Percentiles rank a stretch among this genome's conserved stretches.
phyloP scores from a whole-genome alignment of 2,113 vertebrate species.

The Scytalopus superciliaris region DNA sequence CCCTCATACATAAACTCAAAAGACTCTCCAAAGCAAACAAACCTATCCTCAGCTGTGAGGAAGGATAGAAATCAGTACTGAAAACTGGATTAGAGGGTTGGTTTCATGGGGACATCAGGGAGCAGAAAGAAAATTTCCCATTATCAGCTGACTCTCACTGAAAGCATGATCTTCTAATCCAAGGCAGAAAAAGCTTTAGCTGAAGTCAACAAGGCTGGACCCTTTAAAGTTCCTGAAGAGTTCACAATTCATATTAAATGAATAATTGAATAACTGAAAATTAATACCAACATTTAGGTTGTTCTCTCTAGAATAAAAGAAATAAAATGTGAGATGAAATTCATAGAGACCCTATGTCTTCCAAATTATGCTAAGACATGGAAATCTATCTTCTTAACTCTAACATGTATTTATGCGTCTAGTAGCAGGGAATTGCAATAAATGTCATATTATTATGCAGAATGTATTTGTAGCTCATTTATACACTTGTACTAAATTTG shows the following conservation, averaged over 20 bases:
- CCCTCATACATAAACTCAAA: background rate
- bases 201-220: background rate
- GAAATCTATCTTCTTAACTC: background rate
- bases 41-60: background rate
- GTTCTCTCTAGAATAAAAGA: background rate
- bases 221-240: background rate
- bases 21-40: background rate
- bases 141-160: background rate
- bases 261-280: background rate
- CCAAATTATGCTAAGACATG: background rate
- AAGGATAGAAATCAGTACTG: background rate
- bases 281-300: background rate
- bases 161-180: background rate
- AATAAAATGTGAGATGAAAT: background rate
- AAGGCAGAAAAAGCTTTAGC: background rate
- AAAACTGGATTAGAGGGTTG: background rate
- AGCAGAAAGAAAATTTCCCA: background rate
- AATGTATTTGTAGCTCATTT: slow-evolving; percentile 23
- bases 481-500: background rate
- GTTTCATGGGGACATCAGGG: background rate
- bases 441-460: background rate
- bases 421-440: background rate
- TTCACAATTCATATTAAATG: slow-evolving; percentile 8
- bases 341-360: background rate
- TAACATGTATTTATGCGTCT: background rate